Evolutionary conservation across 2,888 invertebrate species (phyloP).

Genomic region (Tridacna gigas): DNA sequence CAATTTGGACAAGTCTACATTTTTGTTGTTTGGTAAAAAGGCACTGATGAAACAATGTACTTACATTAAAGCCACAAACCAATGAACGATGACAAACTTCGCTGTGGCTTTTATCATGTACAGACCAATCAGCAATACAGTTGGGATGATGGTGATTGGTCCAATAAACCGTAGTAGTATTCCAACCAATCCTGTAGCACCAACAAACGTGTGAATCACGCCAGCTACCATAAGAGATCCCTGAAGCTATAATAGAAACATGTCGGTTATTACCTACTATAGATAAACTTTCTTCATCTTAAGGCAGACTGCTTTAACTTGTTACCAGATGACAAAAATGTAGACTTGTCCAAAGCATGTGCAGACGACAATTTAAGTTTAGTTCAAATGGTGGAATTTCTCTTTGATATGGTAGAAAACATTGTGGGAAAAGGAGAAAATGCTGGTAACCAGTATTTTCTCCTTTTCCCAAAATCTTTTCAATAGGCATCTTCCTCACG

Average conservation of each 20-base stretch:
- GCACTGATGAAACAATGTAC: conserved; percentile 34
- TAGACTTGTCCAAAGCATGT: too few relatives aligned
- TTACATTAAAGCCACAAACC: conserved; percentile 87
- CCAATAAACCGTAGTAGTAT: conserved; percentile 74
- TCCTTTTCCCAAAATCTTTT: too few relatives aligned
- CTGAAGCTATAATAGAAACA: conserved; percentile 62
- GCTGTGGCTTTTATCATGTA: conserved; percentile 73
- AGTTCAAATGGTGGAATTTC: too few relatives aligned
- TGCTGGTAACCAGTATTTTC: too few relatives aligned
- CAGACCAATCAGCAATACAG: conserved; percentile 72
- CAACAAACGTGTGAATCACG: conserved; percentile 68
- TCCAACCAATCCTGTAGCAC: conserved; percentile 70
- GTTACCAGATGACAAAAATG: too few relatives aligned
- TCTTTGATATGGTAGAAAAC: too few relatives aligned
- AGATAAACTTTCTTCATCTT: not conserved
- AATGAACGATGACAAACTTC: conserved; percentile 75
- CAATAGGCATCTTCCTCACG: too few relatives aligned
- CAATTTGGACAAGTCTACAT: too few relatives aligned
- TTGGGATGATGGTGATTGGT: conserved; percentile 77
- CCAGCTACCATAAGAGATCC: conserved; percentile 71
- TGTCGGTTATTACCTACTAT: not conserved
- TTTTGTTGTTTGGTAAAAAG: not conserved
- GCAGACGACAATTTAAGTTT: too few relatives aligned
- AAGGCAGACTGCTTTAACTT: too few relatives aligned
- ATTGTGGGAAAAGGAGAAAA: too few relatives aligned